Conservation (phyloP, 2,113 vertebrate genomes). For the Hemibagrus wyckioides region DNA sequence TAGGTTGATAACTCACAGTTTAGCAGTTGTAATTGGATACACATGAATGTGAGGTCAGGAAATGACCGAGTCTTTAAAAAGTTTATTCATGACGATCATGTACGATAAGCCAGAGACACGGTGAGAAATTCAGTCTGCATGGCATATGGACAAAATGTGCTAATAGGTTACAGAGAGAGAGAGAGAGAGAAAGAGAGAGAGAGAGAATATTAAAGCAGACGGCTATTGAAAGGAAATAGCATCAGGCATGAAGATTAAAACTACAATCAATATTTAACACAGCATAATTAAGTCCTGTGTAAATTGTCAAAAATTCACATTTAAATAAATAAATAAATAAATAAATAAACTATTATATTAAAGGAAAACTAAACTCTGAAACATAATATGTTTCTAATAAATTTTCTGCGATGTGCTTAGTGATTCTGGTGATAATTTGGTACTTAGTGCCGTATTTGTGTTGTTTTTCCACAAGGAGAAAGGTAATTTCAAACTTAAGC, state of each 20-base stretch:
- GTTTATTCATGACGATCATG: background rate
- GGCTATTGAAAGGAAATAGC: background rate
- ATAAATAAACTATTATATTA: background rate
- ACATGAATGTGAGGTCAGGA: slow-evolving; percentile 62
- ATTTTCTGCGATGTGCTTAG: background rate
- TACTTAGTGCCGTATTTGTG: background rate
- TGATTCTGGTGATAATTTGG: background rate
- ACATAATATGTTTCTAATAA: background rate
- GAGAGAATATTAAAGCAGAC: background rate
- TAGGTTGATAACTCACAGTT: slow-evolving; percentile 54
- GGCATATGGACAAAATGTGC: slow-evolving; percentile 1
- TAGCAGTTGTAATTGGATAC: slow-evolving; percentile 62
- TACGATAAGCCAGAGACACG: background rate
- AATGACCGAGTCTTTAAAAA: slow-evolving; percentile 56
- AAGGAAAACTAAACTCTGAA: background rate
- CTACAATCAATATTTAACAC: background rate
- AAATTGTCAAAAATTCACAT: background rate
- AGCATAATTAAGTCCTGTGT: background rate
- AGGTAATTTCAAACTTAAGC: background rate
- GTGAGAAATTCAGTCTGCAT: background rate
- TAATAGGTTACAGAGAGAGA: background rate
- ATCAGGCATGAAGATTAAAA: background rate
- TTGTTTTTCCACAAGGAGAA: background rate
- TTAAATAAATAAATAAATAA: background rate
- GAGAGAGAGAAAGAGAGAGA: too few relatives aligned